Conservation (phyloP, 2,113 vertebrate genomes). For the Alethe castanea region DNA sequence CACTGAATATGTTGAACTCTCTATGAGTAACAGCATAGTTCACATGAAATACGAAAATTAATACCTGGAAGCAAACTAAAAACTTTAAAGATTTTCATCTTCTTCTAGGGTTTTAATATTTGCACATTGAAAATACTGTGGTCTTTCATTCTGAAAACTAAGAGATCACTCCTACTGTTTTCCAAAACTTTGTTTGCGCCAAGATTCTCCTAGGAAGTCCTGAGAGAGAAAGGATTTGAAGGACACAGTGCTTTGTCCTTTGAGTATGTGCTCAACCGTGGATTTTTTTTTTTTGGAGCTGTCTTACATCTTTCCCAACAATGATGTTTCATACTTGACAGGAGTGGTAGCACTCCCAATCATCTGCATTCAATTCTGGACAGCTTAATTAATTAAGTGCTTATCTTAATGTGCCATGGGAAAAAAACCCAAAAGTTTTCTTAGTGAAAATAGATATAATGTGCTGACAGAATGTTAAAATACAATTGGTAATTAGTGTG, state of each 20-base stretch:
- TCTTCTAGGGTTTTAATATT: background rate
- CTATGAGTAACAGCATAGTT: background rate
- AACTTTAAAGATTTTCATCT: background rate
- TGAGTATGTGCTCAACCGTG: background rate
- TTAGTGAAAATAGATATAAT: constrained; percentile 34
- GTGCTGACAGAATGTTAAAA: constrained; percentile 14
- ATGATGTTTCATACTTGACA: background rate
- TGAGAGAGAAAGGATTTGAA: background rate
- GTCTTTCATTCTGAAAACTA: background rate
- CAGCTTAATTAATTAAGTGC: constrained; percentile 49
- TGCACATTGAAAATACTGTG: background rate
- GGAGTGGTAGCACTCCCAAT: background rate
- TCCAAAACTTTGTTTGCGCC: background rate
- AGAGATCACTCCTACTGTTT: background rate
- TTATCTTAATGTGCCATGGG: constrained; percentile 39
- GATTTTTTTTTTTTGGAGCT: background rate
- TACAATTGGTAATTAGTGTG: background rate
- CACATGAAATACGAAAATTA: background rate
- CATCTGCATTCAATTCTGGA: background rate
- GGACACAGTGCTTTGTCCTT: background rate
- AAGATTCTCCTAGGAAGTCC: background rate
- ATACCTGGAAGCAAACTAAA: background rate
- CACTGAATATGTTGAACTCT: background rate
- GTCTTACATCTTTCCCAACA: constrained; percentile 12
- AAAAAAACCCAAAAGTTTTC: background rate